phyloP scores from a whole-genome alignment of 2,888 invertebrate species.

The Diogma glabrata region DNA sequence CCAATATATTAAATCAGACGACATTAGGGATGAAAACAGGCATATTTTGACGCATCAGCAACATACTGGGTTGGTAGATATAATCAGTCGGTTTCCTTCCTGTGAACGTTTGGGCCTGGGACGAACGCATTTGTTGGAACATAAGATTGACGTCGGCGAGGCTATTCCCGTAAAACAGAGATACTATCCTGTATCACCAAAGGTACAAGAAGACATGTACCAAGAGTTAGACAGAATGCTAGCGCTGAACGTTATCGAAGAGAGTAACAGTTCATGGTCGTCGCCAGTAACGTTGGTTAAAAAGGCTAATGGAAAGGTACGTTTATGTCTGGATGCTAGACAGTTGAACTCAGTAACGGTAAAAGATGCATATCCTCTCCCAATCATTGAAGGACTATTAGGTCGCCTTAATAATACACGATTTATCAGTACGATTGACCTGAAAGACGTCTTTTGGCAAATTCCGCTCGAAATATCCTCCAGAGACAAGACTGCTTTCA shows the following conservation, averaged over 20 bases:
- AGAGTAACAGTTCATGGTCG: slow-evolving; percentile 21
- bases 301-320: slow-evolving; percentile 16
- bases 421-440: too few relatives aligned
- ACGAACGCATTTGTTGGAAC: neutral
- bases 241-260: slow-evolving; percentile 20
- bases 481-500: too few relatives aligned
- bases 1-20: neutral
- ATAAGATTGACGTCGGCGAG: neutral
- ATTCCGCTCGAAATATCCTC: too few relatives aligned
- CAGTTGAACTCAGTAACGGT: too few relatives aligned
- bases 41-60: neutral
- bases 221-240: slow-evolving; percentile 23
- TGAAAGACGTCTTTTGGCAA: too few relatives aligned
- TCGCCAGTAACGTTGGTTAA: slow-evolving; percentile 20
- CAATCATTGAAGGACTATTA: too few relatives aligned
- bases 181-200: neutral
- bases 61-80: neutral
- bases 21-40: neutral
- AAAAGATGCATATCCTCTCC: too few relatives aligned
- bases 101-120: neutral
- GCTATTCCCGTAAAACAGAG: neutral
- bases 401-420: too few relatives aligned
- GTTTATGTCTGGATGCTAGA: too few relatives aligned
- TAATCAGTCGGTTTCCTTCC: neutral
- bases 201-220: neutral